Base-by-base conservation (phyloP, 1,140 invertebrate species). In the Apis mellifera region DNA sequence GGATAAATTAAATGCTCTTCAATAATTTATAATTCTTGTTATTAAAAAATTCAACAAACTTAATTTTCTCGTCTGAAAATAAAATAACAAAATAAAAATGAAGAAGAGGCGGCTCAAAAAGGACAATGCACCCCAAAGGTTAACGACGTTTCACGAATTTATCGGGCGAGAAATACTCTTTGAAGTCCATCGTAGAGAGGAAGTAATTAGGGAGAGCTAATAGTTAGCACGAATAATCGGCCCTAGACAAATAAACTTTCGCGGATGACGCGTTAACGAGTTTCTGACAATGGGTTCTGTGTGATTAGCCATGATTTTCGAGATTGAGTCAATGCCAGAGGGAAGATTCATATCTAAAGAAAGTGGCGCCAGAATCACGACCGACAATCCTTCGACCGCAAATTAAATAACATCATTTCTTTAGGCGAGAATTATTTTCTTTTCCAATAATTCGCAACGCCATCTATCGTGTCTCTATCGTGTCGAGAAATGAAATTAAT, bases 311-410 rank as follows among this genome's bases (percentile, higher is more conserved):
- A 82, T 52, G 26, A 75, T 62, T 55, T 80, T 68, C 60, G n/a
- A 72, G 76, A 83, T 78, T 21, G 71, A 70, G 78, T 69, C 65
- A 62, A 79, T 19, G 64, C 68, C 52, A 48, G 52, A 15, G 52
- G 50, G 55, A 71, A 86, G 79, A 85, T 85, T 52, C 62, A 21
- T 81, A 86, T 82, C 84, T 1, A 2, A 50, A 54, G 62, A 71
- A 2, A 48, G 17, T 54, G 64, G 50, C 48, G 74, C 11, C 52
- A 2, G 1, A 11, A 21, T 17, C 12, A 12, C 32, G 62, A 11
- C 64, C 32, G 65, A 2, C 42, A 19, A 19, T 15, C 55, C 48
- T 50, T 73, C 60, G 70, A 42, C 42, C n/a, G 42, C 54, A 52
- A 52, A 52, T 60, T 70, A 50, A 70, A 73, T 15, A 52, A 72